Percentiles rank a stretch among this genome's conserved stretches.
These are phyloP conservation scores for Nymphalis io DNA, from an alignment of 1,140 invertebrate species.

Conservation along the genomic window DNA sequence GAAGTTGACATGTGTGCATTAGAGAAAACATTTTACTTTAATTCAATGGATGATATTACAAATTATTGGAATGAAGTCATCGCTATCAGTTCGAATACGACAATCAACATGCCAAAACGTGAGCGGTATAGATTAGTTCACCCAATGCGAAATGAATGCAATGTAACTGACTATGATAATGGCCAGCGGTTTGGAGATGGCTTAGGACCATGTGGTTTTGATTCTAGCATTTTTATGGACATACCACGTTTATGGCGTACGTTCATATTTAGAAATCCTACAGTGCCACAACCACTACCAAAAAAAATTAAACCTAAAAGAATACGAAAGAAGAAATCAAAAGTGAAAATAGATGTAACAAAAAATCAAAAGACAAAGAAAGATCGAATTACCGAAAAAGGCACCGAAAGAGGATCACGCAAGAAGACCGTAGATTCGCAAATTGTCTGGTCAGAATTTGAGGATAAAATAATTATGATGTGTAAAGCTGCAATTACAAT, in stretches of 20 bases:
- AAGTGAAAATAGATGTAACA: neutral
- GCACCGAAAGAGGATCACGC: constrained; percentile 12
- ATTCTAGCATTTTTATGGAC: constrained; percentile 68
- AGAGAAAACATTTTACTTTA: constrained; percentile 56
- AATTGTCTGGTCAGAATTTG: constrained; percentile 55
- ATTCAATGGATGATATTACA: constrained; percentile 56
- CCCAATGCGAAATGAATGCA: constrained; percentile 48
- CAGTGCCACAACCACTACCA: constrained; percentile 35
- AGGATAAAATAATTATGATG: constrained; percentile 64
- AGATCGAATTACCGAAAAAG: constrained; percentile 26
- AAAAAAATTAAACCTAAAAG: constrained; percentile 38
- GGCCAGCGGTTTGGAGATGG: constrained; percentile 62
- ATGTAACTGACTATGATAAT: constrained; percentile 50
- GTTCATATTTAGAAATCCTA: constrained; percentile 43
- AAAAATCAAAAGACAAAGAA: constrained; percentile 22
- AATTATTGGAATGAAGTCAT: constrained; percentile 63
- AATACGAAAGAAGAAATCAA: constrained; percentile 31
- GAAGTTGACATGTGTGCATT: constrained; percentile 34
- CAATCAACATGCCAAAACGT: constrained; percentile 49
- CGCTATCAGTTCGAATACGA: constrained; percentile 58
- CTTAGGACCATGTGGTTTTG: constrained; percentile 63
- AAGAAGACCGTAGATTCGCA: constrained; percentile 34
- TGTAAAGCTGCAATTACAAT: constrained; percentile 65
- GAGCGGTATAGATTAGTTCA: constrained; percentile 48
- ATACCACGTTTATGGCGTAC: constrained; percentile 59